Evolutionary conservation across 2,113 vertebrate genomes (phyloP), one percentile per base, ranked within the genome.

Genomic region (Nicator chloris): DNA sequence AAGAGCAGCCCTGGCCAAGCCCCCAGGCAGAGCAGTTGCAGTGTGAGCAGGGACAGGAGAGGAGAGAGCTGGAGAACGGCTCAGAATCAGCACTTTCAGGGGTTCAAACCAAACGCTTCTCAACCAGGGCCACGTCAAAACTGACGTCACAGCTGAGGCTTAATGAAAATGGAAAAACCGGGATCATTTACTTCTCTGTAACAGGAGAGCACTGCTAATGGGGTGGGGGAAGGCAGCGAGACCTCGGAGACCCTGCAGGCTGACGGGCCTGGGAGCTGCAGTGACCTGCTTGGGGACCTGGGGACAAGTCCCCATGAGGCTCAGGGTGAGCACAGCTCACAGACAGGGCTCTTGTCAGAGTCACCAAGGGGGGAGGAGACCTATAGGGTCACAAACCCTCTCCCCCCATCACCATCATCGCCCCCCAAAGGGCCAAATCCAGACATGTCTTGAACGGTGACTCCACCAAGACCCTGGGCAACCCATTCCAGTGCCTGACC

Each of bases 361-460:
- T 22, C 47, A 27, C 13, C n/a, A 19, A 27, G 30, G 3, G 2
- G 13, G 21, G 18, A 40, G 40, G n/a, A 11, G 17, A 33, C 39
- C 39, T 60, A 9, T 15, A 26, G 40, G n/a, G 17, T 40, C 61
- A 40, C 11, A 28, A 15, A 50, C 7, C 13, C 19, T 37, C 44
- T 44, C 33, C 7, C 40, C 78, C 39, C 53, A 82, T 9, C 69
- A 53, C 9, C 53, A 40, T 11, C n/a, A 26, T 12, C 3, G 0
- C 13, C 28, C 51, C 23, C 50, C 42, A 28, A n/a, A 12, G 19
- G 31, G 33, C 45, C 61, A 60, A 30, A 40, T 27, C n/a, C 61
- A 60, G 9, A 5, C 26, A 39, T 21, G 11, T 35, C 50, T 21
- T n/a, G 23, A 70, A 40, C 1, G 0, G 1, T 8, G 45, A 39